phyloP scores from a whole-genome alignment of 2,797 vertebrate species.

The Notamacropus eugenii region DNA sequence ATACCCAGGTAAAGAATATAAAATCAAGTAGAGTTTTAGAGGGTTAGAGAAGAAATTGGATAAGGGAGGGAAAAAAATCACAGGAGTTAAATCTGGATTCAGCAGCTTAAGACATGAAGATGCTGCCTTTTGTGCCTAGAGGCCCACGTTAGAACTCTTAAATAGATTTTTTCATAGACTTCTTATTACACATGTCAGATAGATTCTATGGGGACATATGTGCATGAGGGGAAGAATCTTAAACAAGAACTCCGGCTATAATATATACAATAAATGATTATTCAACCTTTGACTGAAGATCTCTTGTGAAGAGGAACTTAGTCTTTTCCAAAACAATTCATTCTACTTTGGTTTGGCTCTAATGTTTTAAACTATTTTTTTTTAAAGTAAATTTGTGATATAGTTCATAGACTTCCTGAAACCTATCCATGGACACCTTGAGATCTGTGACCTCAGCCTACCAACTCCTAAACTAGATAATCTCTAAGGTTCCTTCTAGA shows the following conservation, averaged over 20 bases:
- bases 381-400: not conserved
- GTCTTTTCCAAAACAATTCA: not conserved
- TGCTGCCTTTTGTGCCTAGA: not conserved
- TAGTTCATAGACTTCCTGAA: not conserved
- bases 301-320: not conserved
- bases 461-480: not conserved
- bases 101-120: not conserved
- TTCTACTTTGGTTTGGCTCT: not conserved
- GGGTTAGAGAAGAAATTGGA: not conserved
- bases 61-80: not conserved
- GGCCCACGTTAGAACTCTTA: not conserved
- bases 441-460: not conserved
- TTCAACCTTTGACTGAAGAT: not conserved
- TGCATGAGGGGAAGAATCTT: not conserved
- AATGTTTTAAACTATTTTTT: not conserved
- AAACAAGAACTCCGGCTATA: not conserved
- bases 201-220: not conserved
- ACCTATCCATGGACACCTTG: not conserved
- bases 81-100: not conserved
- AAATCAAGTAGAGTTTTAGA: not conserved
- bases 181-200: not conserved
- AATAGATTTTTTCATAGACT: not conserved
- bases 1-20: not conserved
- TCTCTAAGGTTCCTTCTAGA: not conserved
- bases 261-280: not conserved